These are phyloP conservation scores for Apomyelois bistriatella DNA, from an alignment of 2,888 invertebrate genomes.

Conservation along the genomic window DNA sequence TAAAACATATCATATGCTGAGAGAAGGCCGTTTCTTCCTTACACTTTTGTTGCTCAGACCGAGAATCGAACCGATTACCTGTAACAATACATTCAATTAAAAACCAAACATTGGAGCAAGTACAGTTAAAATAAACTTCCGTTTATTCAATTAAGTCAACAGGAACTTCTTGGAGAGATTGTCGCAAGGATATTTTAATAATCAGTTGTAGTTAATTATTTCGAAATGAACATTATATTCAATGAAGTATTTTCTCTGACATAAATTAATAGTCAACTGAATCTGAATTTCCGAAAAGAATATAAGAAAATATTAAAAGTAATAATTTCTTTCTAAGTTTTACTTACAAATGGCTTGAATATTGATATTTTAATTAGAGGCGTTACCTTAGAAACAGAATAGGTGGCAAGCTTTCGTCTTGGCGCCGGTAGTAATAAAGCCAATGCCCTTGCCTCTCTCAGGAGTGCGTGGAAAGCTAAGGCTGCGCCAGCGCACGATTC, in stretches of 20 bases:
- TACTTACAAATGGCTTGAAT: no score
- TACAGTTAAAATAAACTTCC: not conserved
- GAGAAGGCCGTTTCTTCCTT: slow-evolving; percentile 87
- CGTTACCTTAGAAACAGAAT: slow-evolving; percentile 89
- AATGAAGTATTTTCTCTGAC: no score
- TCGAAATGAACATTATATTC: not conserved
- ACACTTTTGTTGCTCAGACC: slow-evolving; percentile 88
- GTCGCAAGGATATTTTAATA: slow-evolving; percentile 3
- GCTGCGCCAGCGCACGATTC: slow-evolving; percentile 91
- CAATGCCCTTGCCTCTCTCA: slow-evolving; percentile 88
- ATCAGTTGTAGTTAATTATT: slow-evolving; percentile 1
- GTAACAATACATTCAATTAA: slow-evolving; percentile 26
- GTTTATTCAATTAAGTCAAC: not conserved
- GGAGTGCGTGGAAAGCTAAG: slow-evolving; percentile 87
- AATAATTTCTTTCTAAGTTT: no score
- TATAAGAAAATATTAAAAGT: no score
- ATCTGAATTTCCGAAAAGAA: no score
- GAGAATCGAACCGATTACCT: slow-evolving; percentile 86
- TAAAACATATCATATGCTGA: slow-evolving; percentile 83
- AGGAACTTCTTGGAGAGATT: not conserved
- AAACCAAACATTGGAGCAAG: not conserved
- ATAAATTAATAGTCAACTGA: no score
- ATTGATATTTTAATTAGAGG: no score
- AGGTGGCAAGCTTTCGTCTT: slow-evolving; percentile 86
- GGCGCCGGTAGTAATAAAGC: slow-evolving; percentile 85